These are phyloP conservation scores for Tupaia chinensis DNA, from an alignment of 2,113 vertebrate genomes.

Conservation along the genomic window DNA sequence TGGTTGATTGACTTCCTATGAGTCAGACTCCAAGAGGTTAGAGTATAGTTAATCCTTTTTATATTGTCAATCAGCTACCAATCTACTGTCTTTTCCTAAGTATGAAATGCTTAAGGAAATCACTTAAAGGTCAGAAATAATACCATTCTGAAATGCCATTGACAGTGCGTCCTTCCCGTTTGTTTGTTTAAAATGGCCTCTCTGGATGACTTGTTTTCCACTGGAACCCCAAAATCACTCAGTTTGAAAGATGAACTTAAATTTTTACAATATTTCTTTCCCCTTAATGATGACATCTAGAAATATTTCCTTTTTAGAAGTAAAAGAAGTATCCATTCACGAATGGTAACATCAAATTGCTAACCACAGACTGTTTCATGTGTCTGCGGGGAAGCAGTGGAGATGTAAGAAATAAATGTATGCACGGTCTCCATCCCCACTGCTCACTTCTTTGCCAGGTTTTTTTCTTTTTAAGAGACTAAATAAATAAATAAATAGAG, in stretches of 20 bases:
- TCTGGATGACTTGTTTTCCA: slow-evolving; percentile 17
- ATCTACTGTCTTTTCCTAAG: slow-evolving; percentile 14
- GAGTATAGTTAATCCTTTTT: slow-evolving; percentile 46
- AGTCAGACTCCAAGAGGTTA: neutral
- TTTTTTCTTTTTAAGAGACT: neutral
- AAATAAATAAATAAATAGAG: slow-evolving; percentile 44
- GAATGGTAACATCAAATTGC: neutral
- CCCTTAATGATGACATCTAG: neutral
- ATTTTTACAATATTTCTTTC: slow-evolving; percentile 31
- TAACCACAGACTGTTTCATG: neutral
- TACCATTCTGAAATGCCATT: slow-evolving; percentile 15
- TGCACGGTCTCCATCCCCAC: neutral
- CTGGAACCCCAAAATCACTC: neutral
- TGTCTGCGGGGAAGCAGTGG: rapidly evolving
- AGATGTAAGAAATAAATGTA: neutral
- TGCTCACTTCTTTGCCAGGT: neutral
- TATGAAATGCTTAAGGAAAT: slow-evolving; percentile 60
- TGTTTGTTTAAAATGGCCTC: neutral
- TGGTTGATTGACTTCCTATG: slow-evolving; percentile 15
- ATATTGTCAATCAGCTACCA: slow-evolving; percentile 51
- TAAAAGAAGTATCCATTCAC: neutral
- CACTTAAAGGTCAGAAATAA: slow-evolving; percentile 60
- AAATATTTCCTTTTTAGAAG: neutral
- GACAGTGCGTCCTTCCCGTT: neutral
- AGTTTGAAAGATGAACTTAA: slow-evolving; percentile 37